phyloP scores from a whole-genome alignment of 2,113 vertebrate genomes.

The Lampris megalopsis region DNA sequence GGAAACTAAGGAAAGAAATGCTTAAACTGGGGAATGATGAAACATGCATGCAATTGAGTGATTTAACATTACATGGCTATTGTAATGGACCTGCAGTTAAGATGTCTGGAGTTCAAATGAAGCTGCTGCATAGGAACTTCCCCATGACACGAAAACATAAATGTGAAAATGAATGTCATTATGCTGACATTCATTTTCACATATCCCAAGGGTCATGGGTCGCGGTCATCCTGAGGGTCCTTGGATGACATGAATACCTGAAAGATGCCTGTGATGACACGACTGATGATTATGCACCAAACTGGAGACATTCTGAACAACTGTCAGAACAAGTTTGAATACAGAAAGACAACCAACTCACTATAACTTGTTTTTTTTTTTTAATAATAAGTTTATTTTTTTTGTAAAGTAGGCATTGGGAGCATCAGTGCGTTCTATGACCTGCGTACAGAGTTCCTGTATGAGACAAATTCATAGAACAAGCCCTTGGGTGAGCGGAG shows the following conservation, averaged over 20 bases:
- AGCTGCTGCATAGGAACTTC: slow-evolving; percentile 18
- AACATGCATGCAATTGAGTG: slow-evolving; percentile 68
- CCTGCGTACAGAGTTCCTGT: slow-evolving; percentile 75
- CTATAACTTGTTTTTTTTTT: slow-evolving; percentile 41
- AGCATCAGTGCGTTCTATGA: slow-evolving; percentile 77
- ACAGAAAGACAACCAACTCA: slow-evolving; percentile 25
- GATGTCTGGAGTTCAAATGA: slow-evolving; percentile 61
- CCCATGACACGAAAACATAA: not conserved
- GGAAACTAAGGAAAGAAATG: slow-evolving; percentile 39
- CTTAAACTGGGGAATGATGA: slow-evolving; percentile 71
- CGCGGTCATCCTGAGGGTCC: no score
- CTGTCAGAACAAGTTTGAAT: not conserved
- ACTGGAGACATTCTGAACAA: not conserved
- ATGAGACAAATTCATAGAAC: slow-evolving; percentile 68
- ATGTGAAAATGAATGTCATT: not conserved
- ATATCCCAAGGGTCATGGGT: not conserved
- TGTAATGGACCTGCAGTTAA: slow-evolving; percentile 33
- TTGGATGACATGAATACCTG: not conserved
- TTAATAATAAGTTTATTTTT: slow-evolving; percentile 78
- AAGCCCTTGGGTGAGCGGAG: slow-evolving; percentile 70
- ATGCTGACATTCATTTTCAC: not conserved
- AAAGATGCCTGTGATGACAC: not conserved
- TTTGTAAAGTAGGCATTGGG: slow-evolving; percentile 79
- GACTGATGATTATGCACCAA: not conserved
- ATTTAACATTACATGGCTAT: slow-evolving; percentile 51